Evolutionary conservation across 2,797 vertebrate genomes (phyloP).

Genomic region (Hafferia zeledoni): DNA sequence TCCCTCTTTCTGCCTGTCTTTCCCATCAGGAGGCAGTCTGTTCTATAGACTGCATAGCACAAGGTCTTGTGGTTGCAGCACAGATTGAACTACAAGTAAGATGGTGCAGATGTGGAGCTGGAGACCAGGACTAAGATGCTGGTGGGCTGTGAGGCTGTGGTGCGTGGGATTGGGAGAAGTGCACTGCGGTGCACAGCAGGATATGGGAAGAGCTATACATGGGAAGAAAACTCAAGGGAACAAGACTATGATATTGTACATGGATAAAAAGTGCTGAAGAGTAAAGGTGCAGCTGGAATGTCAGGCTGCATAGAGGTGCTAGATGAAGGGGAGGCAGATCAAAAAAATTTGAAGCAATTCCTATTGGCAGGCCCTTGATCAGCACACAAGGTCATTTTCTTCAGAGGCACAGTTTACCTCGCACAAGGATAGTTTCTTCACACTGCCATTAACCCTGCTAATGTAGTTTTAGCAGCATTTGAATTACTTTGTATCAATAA

Average conservation of each 20-base stretch:
- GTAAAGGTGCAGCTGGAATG: neutral
- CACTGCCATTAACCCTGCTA: neutral
- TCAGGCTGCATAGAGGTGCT: neutral
- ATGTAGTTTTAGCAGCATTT: neutral
- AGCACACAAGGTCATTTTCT: neutral
- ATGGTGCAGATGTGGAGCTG: neutral
- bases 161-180: neutral
- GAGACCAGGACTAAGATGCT: neutral
- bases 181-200: neutral
- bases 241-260: neutral
- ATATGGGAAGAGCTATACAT: neutral
- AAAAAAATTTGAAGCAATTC: neutral
- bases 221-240: neutral
- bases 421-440: neutral
- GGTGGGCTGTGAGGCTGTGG: neutral
- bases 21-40: neutral
- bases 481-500: neutral
- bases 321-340: neutral
- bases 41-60: neutral
- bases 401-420: neutral
- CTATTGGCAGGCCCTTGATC: neutral
- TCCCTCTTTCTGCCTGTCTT: neutral
- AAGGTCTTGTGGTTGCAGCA: neutral
- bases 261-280: neutral
- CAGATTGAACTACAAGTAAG: rapidly evolving